phyloP scores from a whole-genome alignment of 37 sponge, comb jelly and placozoan genomes.

The Crambe crambe region DNA sequence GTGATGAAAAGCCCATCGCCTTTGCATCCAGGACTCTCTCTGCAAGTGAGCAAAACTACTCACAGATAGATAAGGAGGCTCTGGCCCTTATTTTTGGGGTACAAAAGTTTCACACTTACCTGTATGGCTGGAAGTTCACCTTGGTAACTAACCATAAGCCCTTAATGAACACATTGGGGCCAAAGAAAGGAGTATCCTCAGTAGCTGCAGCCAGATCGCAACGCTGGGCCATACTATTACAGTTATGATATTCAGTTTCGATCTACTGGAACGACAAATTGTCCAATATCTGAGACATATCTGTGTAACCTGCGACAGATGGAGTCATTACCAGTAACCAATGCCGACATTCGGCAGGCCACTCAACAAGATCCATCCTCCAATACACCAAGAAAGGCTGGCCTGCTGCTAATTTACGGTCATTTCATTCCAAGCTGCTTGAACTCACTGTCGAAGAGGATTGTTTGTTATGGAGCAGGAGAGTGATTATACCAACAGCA shows the following conservation, averaged over 20 bases:
- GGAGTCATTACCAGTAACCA: too few species aligned
- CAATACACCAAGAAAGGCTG: too few species aligned
- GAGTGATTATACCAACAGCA: not conserved
- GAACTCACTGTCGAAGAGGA: not conserved
- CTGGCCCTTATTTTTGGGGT: slow-evolving; percentile 1
- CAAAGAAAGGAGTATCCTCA: slow-evolving; percentile 11
- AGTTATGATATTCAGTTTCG: not conserved
- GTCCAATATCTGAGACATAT: too few species aligned
- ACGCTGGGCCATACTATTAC: slow-evolving; percentile 11
- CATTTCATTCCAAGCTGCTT: not conserved
- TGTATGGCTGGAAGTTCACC: slow-evolving; percentile 1
- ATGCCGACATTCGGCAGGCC: too few species aligned
- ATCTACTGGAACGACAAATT: too few species aligned
- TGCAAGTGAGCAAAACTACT: not conserved
- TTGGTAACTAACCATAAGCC: slow-evolving; percentile 18
- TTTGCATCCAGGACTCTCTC: slow-evolving; percentile 26
- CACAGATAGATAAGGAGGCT: slow-evolving; percentile 16
- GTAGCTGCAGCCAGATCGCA: slow-evolving; percentile 6
- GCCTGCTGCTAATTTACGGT: too few species aligned
- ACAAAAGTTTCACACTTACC: not conserved
- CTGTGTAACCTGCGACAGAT: too few species aligned
- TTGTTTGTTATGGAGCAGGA: not conserved
- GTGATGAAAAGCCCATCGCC: slow-evolving; percentile 27
- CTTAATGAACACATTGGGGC: slow-evolving; percentile 2
- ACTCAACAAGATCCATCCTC: too few species aligned